Evolutionary conservation across 1,140 invertebrate genomes (phyloP).

Genomic region (Procambarus virginalis): DNA sequence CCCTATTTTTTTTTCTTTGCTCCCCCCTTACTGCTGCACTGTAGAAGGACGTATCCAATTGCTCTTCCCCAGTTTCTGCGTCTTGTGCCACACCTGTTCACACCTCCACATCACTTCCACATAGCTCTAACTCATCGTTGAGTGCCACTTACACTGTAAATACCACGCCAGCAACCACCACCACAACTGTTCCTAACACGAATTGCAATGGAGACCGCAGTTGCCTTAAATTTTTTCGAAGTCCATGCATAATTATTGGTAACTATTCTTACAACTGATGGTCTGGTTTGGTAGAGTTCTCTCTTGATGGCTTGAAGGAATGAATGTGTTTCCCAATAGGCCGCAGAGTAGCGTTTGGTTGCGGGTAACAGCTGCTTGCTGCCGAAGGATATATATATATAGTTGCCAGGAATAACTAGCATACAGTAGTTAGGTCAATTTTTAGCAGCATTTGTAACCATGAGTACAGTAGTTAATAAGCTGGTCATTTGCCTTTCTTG

Average conservation of each 20-base stretch:
- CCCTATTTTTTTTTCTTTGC: neutral
- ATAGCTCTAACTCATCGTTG: neutral
- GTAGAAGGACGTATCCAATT: constrained; percentile 45
- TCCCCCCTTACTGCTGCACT: constrained; percentile 26
- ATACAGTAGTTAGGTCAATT: neutral
- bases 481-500: neutral
- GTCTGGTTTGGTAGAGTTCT: constrained; percentile 30
- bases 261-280: constrained; percentile 46
- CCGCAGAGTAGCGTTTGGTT: neutral
- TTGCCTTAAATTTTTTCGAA: constrained; percentile 81
- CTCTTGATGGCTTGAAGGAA: constrained; percentile 32
- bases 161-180: constrained; percentile 9
- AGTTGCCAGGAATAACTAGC: neutral
- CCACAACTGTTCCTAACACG: constrained; percentile 66
- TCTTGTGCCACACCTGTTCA: constrained; percentile 8
- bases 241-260: constrained; percentile 73
- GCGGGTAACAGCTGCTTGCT: constrained; percentile 15
- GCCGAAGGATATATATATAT: neutral
- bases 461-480: constrained; percentile 4
- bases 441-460: constrained; percentile 9
- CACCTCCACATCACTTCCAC: constrained; percentile 17
- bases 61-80: constrained; percentile 36
- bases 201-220: constrained; percentile 79
- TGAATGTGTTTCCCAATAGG: constrained; percentile 3
- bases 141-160: constrained; percentile 13